phyloP scores from a whole-genome alignment of 2,113 vertebrate genomes.

The Tetrao urogallus region DNA sequence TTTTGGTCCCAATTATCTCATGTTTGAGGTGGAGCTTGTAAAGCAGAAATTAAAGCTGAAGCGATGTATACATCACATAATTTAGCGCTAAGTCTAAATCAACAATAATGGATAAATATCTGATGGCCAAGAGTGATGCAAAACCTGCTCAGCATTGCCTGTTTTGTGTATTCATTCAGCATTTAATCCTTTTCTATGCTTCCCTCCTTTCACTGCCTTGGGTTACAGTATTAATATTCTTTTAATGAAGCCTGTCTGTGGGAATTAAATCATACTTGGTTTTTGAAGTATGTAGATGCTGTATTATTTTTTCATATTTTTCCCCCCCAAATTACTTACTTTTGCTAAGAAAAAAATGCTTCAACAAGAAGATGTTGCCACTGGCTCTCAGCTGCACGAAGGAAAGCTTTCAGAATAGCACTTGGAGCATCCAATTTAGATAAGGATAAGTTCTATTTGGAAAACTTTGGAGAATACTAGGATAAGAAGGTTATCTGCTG shows the following conservation, averaged over 20 bases:
- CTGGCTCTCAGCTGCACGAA: not conserved
- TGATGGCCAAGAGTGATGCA: not conserved
- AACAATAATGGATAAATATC: not conserved
- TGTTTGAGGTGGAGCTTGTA: not conserved
- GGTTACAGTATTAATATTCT: not conserved
- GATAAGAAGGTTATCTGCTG: conserved; percentile 57
- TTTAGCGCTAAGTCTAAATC: not conserved
- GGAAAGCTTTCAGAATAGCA: conserved; percentile 27
- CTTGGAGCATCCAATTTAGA: conserved; percentile 36
- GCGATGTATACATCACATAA: not conserved
- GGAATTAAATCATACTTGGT: not conserved
- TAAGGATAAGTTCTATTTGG: conserved; percentile 6
- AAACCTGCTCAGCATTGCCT: not conserved
- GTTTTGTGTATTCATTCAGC: not conserved
- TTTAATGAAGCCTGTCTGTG: not conserved
- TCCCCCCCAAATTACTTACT: not conserved
- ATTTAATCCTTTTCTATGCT: not conserved
- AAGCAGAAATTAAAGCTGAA: not conserved
- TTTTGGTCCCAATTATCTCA: not conserved
- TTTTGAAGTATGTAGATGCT: not conserved
- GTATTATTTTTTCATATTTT: not conserved
- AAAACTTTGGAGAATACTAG: conserved; percentile 38
- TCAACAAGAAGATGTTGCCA: not conserved
- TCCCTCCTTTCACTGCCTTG: not conserved
- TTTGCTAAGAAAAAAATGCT: not conserved